Percentiles rank a stretch among this genome's conserved stretches.
Evolutionary conservation across 2,888 invertebrate species (phyloP).

Genomic region (Ganaspis brasiliensis): DNA sequence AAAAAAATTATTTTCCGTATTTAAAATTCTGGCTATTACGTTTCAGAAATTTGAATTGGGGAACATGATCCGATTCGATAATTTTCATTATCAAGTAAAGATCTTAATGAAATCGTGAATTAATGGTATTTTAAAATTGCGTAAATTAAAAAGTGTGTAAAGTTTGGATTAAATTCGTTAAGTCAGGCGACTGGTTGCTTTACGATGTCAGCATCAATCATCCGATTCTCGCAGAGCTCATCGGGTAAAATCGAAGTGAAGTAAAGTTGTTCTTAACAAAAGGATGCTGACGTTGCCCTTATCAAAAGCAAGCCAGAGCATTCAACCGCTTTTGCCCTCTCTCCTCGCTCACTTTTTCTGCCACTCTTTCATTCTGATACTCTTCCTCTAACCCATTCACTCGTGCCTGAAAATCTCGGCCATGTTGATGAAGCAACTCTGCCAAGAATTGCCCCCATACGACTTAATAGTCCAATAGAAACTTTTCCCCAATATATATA

Average conservation of each 20-base stretch:
- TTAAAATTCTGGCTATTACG: too few relatives aligned
- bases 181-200: slow-evolving; percentile 51
- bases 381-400: background rate
- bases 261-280: slow-evolving; percentile 72
- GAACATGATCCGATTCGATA: too few relatives aligned
- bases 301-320: slow-evolving; percentile 66
- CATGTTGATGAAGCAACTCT: background rate
- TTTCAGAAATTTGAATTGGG: too few relatives aligned
- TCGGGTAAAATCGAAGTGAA: slow-evolving; percentile 61
- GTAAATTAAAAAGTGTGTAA: background rate
- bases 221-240: slow-evolving; percentile 52
- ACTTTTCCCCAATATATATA: slow-evolving; percentile 47
- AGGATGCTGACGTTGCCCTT: slow-evolving; percentile 67
- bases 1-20: too few relatives aligned
- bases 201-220: slow-evolving; percentile 65
- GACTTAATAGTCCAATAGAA: slow-evolving; percentile 44
- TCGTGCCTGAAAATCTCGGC: slow-evolving; percentile 13
- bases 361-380: slow-evolving; percentile 30
- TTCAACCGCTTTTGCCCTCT: slow-evolving; percentile 49
- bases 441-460: slow-evolving; percentile 29
- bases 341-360: slow-evolving; percentile 57
- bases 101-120: too few relatives aligned
- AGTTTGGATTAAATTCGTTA: slow-evolving; percentile 17
- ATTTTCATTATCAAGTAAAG: too few relatives aligned
- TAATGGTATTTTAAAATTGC: too few relatives aligned